These are phyloP conservation scores for Sminthurinus signatus DNA, from an alignment of 1,140 invertebrate species.

Conservation along the genomic window DNA sequence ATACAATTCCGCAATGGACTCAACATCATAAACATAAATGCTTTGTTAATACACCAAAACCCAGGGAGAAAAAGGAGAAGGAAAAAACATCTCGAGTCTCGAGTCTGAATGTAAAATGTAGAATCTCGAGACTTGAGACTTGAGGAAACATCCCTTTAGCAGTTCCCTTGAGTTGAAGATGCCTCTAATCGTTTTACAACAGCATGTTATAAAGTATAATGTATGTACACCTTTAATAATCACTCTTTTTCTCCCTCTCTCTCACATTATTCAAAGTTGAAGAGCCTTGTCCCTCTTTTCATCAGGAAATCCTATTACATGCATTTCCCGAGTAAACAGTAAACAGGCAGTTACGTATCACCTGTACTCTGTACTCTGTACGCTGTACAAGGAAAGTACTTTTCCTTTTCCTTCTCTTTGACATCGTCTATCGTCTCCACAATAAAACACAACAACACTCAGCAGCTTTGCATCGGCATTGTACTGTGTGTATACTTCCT, in stretches of 20 bases:
- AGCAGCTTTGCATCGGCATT: background rate
- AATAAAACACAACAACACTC: background rate
- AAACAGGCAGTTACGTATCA: background rate
- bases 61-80: no score
- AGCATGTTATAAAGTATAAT: background rate
- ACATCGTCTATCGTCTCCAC: background rate
- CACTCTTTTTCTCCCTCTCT: background rate
- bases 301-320: conserved; percentile 9
- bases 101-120: no score
- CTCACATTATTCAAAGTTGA: background rate
- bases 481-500: no score
- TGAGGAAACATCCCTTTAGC: no score
- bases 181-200: conserved; percentile 5
- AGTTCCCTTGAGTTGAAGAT: background rate
- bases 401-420: background rate
- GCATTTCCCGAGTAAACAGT: conserved; percentile 9
- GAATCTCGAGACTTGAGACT: no score
- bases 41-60: background rate
- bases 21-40: conserved; percentile 9
- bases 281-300: conserved; percentile 2
- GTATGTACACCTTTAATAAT: background rate
- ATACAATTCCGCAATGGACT: no score
- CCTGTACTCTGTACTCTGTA: background rate
- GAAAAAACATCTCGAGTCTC: conserved; percentile 2
- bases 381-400: background rate